Percentiles rank a stretch among this genome's conserved stretches.
Conservation (phyloP, 1,140 invertebrate species). For the Drosophila suzukii region DNA sequence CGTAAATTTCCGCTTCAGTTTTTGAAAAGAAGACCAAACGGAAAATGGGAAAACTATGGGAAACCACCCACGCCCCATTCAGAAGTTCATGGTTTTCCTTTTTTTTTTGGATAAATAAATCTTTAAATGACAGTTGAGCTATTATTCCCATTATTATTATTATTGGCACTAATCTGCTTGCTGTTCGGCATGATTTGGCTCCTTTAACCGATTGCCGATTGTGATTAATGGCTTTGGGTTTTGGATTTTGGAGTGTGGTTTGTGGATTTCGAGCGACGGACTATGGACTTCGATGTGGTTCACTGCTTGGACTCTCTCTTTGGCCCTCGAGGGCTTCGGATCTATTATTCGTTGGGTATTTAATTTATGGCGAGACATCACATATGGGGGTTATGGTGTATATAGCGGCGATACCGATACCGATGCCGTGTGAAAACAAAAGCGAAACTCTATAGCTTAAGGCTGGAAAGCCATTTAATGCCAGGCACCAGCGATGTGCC, state of each 20-base stretch:
- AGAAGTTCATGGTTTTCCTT: background rate
- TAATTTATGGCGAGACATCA: conserved; percentile 65
- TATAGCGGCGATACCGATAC: conserved; percentile 23
- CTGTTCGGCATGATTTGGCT: conserved; percentile 57
- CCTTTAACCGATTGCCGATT: conserved; percentile 65
- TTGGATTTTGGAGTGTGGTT: conserved; percentile 7
- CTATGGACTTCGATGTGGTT: conserved; percentile 1
- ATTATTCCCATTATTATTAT: conserved; percentile 57
- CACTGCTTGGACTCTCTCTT: conserved; percentile 9
- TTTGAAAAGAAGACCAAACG: conserved; percentile 13
- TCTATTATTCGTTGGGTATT: conserved; percentile 42
- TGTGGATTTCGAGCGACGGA: background rate
- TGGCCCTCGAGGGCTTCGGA: conserved; percentile 33
- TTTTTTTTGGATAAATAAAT: conserved; percentile 19
- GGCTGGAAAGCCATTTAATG: conserved; percentile 66
- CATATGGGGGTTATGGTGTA: conserved; percentile 43
- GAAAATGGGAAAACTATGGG: conserved; percentile 16
- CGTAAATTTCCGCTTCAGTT: conserved; percentile 55
- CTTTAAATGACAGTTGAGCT: conserved; percentile 49
- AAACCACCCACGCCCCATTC: background rate
- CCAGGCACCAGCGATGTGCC: conserved; percentile 30
- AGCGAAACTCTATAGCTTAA: conserved; percentile 40
- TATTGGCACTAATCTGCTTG: conserved; percentile 70
- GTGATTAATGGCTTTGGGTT: conserved; percentile 66
- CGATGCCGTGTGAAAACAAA: conserved; percentile 66